Percentiles rank a stretch among this genome's conserved stretches.
Conservation (phyloP, 2,113 vertebrate species). For the Tragelaphus strepsiceros region DNA sequence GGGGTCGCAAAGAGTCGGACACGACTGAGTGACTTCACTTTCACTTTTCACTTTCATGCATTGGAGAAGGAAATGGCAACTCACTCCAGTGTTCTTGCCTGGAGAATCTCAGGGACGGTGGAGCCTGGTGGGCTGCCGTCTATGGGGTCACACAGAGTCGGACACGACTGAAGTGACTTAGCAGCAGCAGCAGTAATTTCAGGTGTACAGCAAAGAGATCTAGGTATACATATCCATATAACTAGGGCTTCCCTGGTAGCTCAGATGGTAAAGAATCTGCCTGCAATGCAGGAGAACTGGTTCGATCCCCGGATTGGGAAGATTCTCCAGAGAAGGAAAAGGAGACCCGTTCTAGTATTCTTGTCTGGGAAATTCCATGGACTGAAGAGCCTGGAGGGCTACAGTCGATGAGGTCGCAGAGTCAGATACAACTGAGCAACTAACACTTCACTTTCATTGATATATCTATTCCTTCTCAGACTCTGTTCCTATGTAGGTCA, state of each 20-base stretch:
- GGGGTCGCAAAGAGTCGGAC: too few relatives aligned
- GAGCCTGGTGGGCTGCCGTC: too few relatives aligned
- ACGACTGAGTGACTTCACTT: too few relatives aligned
- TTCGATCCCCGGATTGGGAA: background rate
- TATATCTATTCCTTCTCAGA: accelerated
- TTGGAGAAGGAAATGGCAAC: too few relatives aligned
- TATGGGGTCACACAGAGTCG: too few relatives aligned
- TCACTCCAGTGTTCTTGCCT: too few relatives aligned
- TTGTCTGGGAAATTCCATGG: background rate
- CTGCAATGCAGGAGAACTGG: background rate
- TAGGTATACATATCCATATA: accelerated
- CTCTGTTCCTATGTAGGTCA: accelerated
- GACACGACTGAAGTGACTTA: too few relatives aligned
- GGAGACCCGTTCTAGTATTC: background rate
- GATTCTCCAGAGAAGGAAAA: background rate
- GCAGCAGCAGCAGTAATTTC: background rate
- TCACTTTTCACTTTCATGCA: too few relatives aligned
- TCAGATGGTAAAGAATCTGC: background rate
- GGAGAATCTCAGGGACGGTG: too few relatives aligned
- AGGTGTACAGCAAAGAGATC: background rate
- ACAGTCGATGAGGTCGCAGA: background rate
- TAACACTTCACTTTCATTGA: accelerated
- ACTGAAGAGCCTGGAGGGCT: background rate
- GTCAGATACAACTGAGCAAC: background rate
- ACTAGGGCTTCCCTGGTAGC: accelerated